Conservation (phyloP, 1,140 invertebrate species). For the Zaprionus tsacasi region DNA sequence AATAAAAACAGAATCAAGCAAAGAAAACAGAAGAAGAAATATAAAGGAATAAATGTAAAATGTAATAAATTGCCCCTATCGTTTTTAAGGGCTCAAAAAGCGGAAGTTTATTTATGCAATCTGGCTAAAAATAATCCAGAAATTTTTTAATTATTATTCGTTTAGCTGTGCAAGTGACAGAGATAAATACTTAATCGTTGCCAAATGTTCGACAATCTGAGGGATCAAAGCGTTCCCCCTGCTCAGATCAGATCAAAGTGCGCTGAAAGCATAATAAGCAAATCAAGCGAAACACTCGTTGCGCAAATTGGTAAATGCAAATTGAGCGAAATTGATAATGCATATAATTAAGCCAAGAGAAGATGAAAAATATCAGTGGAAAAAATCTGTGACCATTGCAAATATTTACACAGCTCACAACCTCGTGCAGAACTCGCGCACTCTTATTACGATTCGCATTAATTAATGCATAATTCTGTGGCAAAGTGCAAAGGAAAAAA, state of each 20-base stretch:
- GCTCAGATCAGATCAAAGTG: slow-evolving; percentile 59
- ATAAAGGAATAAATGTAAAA: slow-evolving; percentile 15
- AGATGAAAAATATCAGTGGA: slow-evolving; percentile 8
- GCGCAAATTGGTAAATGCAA: slow-evolving; percentile 68
- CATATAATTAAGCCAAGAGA: slow-evolving; percentile 49
- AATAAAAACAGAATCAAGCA: slow-evolving; percentile 17
- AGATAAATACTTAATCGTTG: slow-evolving; percentile 43
- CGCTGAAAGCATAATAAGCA: slow-evolving; percentile 41
- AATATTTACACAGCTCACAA: slow-evolving; percentile 33
- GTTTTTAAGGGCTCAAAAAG: slow-evolving; percentile 22
- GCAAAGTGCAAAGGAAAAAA: neutral
- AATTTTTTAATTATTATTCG: slow-evolving; percentile 17
- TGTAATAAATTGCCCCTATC: slow-evolving; percentile 36
- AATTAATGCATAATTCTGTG: slow-evolving; percentile 32
- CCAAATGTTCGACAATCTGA: slow-evolving; percentile 31
- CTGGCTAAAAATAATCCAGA: slow-evolving; percentile 22
- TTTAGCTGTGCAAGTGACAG: slow-evolving; percentile 52
- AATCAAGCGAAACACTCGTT: slow-evolving; percentile 59
- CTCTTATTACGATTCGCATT: slow-evolving; percentile 30
- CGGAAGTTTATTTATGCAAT: slow-evolving; percentile 44
- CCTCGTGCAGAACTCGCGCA: neutral
- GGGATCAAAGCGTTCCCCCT: slow-evolving; percentile 41
- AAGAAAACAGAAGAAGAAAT: slow-evolving; percentile 11
- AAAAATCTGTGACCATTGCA: slow-evolving; percentile 40
- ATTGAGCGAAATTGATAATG: slow-evolving; percentile 50